These are phyloP conservation scores for Acrocyrtus sp. DNA, from an alignment of 2,888 invertebrate genomes.

Conservation along the genomic window DNA sequence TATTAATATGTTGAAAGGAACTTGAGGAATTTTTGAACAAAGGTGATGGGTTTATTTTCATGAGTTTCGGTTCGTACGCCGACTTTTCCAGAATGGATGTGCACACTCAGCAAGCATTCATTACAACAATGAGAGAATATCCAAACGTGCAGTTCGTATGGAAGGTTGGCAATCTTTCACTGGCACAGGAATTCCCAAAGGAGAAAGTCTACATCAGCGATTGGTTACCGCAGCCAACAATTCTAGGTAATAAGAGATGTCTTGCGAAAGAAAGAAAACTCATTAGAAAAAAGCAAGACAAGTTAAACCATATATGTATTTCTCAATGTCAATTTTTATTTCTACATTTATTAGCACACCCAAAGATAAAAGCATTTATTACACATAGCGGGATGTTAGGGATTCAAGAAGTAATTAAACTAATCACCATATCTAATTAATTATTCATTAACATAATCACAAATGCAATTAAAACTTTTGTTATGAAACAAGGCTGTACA, in stretches of 20 bases:
- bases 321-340: not conserved
- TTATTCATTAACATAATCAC: not conserved
- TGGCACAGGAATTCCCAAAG: slow-evolving; percentile 6
- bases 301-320: not conserved
- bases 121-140: slow-evolving; percentile 9
- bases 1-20: slow-evolving; percentile 12
- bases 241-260: too few species aligned
- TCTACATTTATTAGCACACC: slow-evolving; percentile 18
- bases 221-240: slow-evolving; percentile 34
- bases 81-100: slow-evolving; percentile 18
- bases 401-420: slow-evolving; percentile 31
- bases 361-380: slow-evolving; percentile 27
- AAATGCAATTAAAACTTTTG: too few species aligned
- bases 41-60: slow-evolving; percentile 21
- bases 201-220: slow-evolving; percentile 14
- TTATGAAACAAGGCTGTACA: too few species aligned
- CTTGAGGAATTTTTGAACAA: slow-evolving; percentile 16
- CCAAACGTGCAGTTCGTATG: slow-evolving; percentile 29
- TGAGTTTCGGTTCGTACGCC: slow-evolving; percentile 32
- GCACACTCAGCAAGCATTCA: slow-evolving; percentile 12
- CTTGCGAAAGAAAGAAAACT: too few species aligned
- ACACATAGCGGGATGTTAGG: slow-evolving; percentile 24
- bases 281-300: too few species aligned
- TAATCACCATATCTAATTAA: too few species aligned
- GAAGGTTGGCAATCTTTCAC: slow-evolving; percentile 26